Evolutionary conservation across 2,888 invertebrate genomes (phyloP).

Genomic region (Orthosia incerta): DNA sequence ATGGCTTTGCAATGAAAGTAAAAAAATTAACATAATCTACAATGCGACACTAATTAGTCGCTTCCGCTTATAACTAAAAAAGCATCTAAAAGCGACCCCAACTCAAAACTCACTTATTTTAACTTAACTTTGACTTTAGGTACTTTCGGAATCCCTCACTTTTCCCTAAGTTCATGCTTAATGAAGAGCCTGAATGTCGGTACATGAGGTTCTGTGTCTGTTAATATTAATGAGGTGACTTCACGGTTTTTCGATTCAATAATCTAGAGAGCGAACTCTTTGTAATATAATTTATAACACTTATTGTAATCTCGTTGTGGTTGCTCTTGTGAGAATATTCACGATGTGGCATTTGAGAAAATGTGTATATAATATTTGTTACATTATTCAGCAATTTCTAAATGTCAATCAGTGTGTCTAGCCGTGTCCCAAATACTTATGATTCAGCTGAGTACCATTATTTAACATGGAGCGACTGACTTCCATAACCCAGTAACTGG

Average conservation of each 20-base stretch:
- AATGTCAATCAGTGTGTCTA: too few species aligned
- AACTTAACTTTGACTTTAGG: constrained; percentile 84
- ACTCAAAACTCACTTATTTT: constrained; percentile 88
- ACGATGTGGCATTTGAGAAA: too few species aligned
- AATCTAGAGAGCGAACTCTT: constrained; percentile 28
- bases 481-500: too few species aligned
- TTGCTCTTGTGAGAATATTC: constrained; percentile 3
- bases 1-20: too few species aligned
- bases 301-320: not conserved
- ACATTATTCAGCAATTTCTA: too few species aligned
- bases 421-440: too few species aligned
- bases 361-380: too few species aligned
- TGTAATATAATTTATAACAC: constrained; percentile 4
- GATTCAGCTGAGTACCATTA: too few species aligned
- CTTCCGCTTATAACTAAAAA: constrained; percentile 34
- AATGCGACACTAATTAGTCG: constrained; percentile 15
- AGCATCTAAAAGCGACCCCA: constrained; percentile 68
- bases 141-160: constrained; percentile 80
- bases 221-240: constrained; percentile 57
- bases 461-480: too few species aligned
- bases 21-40: not conserved
- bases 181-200: constrained; percentile 71
- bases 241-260: constrained; percentile 34
- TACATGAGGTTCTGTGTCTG: constrained; percentile 56
- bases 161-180: constrained; percentile 78